Conservation (phyloP, 30 jellyfish, hydroid and myxozoan genomes). For the Aurelia aurita region DNA sequence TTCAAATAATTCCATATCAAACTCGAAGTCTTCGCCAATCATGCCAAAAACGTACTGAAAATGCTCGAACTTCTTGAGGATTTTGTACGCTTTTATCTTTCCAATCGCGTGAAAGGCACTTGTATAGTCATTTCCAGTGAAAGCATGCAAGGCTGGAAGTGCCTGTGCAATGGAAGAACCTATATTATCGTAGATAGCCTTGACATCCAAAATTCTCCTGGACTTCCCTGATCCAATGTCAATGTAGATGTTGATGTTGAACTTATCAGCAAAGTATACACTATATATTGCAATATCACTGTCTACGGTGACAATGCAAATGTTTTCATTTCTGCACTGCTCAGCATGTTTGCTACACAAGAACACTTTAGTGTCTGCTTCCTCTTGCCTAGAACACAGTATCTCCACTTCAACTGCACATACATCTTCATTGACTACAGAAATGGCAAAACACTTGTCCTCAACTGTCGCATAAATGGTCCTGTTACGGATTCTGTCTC, state of each 20-base stretch:
- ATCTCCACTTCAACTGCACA: neutral
- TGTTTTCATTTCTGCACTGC: neutral
- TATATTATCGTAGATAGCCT: constrained; percentile 11
- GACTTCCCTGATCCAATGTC: constrained; percentile 27
- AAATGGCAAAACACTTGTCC: neutral
- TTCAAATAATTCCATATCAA: constrained; percentile 7
- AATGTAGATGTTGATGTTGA: neutral
- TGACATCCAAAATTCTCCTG: constrained; percentile 24
- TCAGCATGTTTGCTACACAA: constrained; percentile 33
- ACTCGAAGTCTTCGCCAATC: neutral
- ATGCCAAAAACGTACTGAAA: constrained; percentile 18
- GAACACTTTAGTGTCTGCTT: constrained; percentile 60
- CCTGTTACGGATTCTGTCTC: neutral
- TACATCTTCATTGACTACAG: constrained; percentile 1
- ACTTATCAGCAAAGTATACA: constrained; percentile 8
- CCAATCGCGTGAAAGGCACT: constrained; percentile 41
- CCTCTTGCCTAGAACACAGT: constrained; percentile 40
- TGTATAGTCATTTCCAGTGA: constrained; percentile 56
- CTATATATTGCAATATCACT: constrained; percentile 30
- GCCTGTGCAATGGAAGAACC: constrained; percentile 19
- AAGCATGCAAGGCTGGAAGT: constrained; percentile 47
- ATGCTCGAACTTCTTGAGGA: constrained; percentile 2
- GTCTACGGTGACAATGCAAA: constrained; percentile 44
- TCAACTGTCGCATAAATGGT: constrained; percentile 33
- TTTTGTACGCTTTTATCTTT: constrained; percentile 29